Base-by-base conservation (phyloP, 2,888 invertebrate species). In the Orthonevra nobilis region DNA sequence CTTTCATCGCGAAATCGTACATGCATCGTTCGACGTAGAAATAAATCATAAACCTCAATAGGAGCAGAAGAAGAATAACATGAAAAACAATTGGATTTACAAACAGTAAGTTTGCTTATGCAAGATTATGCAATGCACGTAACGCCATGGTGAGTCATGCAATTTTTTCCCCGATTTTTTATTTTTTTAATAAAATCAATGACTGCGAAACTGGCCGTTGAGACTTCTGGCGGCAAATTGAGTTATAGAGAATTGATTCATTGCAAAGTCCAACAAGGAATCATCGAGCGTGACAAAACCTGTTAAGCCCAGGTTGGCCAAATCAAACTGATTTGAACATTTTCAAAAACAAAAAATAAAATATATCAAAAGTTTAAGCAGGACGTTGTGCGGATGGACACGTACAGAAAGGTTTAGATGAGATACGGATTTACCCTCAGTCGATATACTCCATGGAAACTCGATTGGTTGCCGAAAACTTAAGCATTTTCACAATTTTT, bases 41-140 rank as follows among this genome's bases (percentile, higher is more conserved):
- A 70, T 77, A 70, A 77, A 54, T 77, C 64, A 77, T 60, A 72
- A 70, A 40, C 48, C 44, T 44, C 52, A 20, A 66, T 66, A 70
- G 28, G 10, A 70, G 44, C 42, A 28, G 34, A 54, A 34, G 42
- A 48, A 69, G 28, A 70, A 58, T 6, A 63, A 40, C 61, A 38
- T 50, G 28, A n/a, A 52, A 50, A 46, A 44, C 64, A 77, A 60
- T 70, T 77, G 60, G 58, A 77, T 70, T 64, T 60, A 70, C 70
- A 64, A 77, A 60, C 70, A 10, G 52, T 52, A 10, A 30, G 36
- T 34, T 26, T 44, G 52, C 44, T 72, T 77, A 66, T 64, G 70
- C 64, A 70, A 77, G 52, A 28, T 60, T 77, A 70, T 70, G 77
- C 60, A 77, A 60, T 54, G 32, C 52, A 64, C 70, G 60, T 70